Evolutionary conservation across 1,140 invertebrate species (phyloP).

Genomic region (Ceratina japonica): DNA sequence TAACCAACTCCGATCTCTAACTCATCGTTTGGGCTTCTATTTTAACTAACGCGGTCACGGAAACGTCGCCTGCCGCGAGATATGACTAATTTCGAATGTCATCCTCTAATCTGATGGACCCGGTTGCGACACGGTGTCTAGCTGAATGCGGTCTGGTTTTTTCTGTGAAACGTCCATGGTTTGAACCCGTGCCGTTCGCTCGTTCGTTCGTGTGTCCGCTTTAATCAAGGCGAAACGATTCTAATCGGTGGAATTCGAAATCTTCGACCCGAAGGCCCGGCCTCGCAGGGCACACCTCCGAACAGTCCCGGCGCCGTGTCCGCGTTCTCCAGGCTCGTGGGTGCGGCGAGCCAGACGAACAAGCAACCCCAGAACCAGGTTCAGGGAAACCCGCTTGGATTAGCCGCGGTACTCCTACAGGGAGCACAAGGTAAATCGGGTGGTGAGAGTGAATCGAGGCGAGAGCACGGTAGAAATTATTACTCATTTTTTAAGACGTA

Average conservation of each 20-base stretch:
- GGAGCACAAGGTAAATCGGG: slow-evolving; percentile 77
- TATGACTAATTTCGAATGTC: not conserved
- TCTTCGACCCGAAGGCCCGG: slow-evolving; percentile 64
- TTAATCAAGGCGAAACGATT: slow-evolving; percentile 3
- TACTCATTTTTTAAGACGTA: no score
- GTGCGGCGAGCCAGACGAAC: slow-evolving; percentile 65
- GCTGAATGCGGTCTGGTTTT: slow-evolving; percentile 7
- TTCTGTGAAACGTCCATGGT: slow-evolving; percentile 10
- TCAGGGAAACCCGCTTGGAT: slow-evolving; percentile 72
- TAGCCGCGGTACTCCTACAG: slow-evolving; percentile 77
- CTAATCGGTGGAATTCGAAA: slow-evolving; percentile 36
- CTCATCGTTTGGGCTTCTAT: not conserved
- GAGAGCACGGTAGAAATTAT: slow-evolving; percentile 24
- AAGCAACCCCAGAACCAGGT: slow-evolving; percentile 68
- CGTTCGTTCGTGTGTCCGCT: no score
- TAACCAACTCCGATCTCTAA: not conserved
- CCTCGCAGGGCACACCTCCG: slow-evolving; percentile 74
- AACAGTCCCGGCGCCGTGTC: slow-evolving; percentile 72
- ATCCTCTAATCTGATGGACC: slow-evolving; percentile 4
- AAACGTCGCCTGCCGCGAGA: not conserved
- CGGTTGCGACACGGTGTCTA: slow-evolving; percentile 33
- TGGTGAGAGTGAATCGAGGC: slow-evolving; percentile 1
- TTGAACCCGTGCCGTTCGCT: not conserved
- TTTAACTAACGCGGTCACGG: not conserved
- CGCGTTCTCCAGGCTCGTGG: slow-evolving; percentile 73